These are phyloP conservation scores for Oncorhynchus clarkii DNA, from an alignment of 2,113 vertebrate genomes.

Conservation along the genomic window DNA sequence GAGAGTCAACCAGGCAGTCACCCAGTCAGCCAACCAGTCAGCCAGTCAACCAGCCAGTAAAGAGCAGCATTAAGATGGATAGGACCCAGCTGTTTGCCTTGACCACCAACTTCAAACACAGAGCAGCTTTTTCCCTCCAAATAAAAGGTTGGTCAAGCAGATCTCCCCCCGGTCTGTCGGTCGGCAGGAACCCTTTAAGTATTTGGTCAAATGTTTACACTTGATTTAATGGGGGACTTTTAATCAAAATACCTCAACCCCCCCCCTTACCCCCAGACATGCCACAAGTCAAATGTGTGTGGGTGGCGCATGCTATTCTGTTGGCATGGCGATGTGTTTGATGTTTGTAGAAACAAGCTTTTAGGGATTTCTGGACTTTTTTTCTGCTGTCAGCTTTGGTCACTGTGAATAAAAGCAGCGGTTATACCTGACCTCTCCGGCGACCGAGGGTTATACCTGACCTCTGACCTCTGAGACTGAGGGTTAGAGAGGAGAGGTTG, in stretches of 20 bases:
- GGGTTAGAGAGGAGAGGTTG: too few species aligned
- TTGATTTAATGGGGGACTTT: conserved; percentile 39
- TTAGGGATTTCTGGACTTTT: conserved; percentile 27
- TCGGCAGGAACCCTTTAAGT: conserved; percentile 7
- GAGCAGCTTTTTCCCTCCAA: conserved; percentile 19
- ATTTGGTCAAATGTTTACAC: conserved; percentile 37
- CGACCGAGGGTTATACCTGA: neutral
- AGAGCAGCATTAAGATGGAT: conserved; percentile 23
- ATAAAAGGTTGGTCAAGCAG: conserved; percentile 34
- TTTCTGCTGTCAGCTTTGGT: conserved; percentile 36
- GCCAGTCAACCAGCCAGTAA: neutral
- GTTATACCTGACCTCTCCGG: conserved; percentile 5
- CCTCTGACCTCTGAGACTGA: too few species aligned
- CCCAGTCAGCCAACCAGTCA: neutral
- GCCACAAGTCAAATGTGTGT: conserved; percentile 27
- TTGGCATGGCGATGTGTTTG: conserved; percentile 38
- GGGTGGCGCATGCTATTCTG: conserved; percentile 17
- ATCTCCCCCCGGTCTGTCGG: neutral
- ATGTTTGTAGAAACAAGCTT: conserved; percentile 22
- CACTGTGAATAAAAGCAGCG: conserved; percentile 34
- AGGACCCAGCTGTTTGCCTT: conserved; percentile 36
- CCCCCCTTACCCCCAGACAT: neutral
- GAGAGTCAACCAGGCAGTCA: neutral
- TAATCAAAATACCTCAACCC: conserved; percentile 24
- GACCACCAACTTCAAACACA: conserved; percentile 29